Evolutionary conservation across 2,797 vertebrate genomes (phyloP).

Genomic region (Adelosebastes latens): DNA sequence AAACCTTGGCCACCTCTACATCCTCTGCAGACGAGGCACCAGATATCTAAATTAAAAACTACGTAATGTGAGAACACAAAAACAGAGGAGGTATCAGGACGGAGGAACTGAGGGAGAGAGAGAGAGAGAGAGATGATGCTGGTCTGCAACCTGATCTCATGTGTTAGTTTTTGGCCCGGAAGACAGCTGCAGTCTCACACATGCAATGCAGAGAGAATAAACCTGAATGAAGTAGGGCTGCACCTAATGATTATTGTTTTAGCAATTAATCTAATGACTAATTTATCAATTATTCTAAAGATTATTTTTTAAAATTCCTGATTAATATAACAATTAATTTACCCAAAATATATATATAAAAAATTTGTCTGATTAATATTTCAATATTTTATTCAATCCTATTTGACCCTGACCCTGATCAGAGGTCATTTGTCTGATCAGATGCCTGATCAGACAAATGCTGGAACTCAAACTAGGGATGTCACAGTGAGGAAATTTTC

Average conservation of each 20-base stretch:
- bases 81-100: slow-evolving; percentile 32
- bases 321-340: no score
- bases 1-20: slow-evolving; percentile 68
- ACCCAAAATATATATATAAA: no score
- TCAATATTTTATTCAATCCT: no score
- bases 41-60: slow-evolving; percentile 79
- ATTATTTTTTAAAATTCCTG: no score
- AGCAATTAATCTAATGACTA: no score
- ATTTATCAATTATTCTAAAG: rapidly evolving
- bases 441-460: no score
- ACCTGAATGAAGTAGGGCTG: slow-evolving; percentile 12
- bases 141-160: slow-evolving; percentile 70
- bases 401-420: no score
- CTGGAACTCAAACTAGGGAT: no score
- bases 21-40: slow-evolving; percentile 71
- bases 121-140: slow-evolving; percentile 57
- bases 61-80: slow-evolving; percentile 65
- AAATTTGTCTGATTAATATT: no score
- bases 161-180: slow-evolving; percentile 63
- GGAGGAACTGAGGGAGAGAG: slow-evolving; percentile 44
- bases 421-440: no score
- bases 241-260: not conserved
- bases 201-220: slow-evolving; percentile 38
- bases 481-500: no score
- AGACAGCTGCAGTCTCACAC: slow-evolving; percentile 80